These are phyloP conservation scores for Andrena bucephala DNA, from an alignment of 2,888 invertebrate species.

Conservation along the genomic window DNA sequence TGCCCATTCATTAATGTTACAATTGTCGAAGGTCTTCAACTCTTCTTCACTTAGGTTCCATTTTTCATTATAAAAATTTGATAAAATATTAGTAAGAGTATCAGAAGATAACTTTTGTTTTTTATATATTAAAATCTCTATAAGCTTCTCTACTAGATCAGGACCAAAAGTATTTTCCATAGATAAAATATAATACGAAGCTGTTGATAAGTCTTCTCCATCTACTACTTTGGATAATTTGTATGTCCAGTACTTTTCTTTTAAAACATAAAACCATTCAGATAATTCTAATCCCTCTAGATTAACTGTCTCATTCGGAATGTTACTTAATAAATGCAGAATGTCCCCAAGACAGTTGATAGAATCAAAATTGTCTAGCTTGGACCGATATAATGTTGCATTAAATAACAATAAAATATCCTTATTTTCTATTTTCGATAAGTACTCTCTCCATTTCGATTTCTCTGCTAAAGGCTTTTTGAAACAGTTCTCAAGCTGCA, in stretches of 20 bases:
- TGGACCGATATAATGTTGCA: background rate
- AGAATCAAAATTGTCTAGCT: background rate
- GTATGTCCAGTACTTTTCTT: constrained; percentile 20
- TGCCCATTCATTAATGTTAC: constrained; percentile 8
- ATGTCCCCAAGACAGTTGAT: constrained; percentile 1
- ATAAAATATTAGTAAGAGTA: background rate
- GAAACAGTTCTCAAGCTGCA: constrained; percentile 68
- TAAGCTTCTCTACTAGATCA: background rate
- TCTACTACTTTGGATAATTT: background rate
- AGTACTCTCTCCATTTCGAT: constrained; percentile 59
- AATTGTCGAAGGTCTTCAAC: background rate
- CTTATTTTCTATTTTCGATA: constrained; percentile 60
- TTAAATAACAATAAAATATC: constrained; percentile 51
- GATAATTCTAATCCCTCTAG: constrained; percentile 5
- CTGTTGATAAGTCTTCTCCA: constrained; percentile 13
- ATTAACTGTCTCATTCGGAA: constrained; percentile 1
- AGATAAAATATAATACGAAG: constrained; percentile 18
- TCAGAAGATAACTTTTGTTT: background rate
- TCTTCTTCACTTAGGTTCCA: constrained; percentile 18
- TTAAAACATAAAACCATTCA: constrained; percentile 19
- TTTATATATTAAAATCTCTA: background rate
- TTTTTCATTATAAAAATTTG: constrained; percentile 21
- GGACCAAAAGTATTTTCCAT: constrained; percentile 22
- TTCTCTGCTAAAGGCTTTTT: constrained; percentile 50
- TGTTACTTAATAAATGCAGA: constrained; percentile 19